Conservation (phyloP, 1,140 invertebrate species). For the Drosophila bifasciata region DNA sequence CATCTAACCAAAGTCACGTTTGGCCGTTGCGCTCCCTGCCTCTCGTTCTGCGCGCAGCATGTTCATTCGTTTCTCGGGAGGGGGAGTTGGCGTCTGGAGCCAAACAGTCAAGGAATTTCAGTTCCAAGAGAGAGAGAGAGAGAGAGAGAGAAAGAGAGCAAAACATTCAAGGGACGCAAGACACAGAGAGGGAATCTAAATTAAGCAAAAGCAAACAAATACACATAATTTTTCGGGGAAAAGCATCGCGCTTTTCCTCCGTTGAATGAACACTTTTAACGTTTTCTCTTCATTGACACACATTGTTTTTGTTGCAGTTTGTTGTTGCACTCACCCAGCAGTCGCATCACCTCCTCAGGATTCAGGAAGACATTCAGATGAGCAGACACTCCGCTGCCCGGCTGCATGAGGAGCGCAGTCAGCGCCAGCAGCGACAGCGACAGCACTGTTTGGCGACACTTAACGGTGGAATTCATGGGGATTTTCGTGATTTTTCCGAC, state of each 20-base stretch:
- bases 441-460: slow-evolving; percentile 40
- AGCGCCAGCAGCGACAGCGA: slow-evolving; percentile 50
- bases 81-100: no score
- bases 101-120: slow-evolving; percentile 60
- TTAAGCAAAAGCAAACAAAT: slow-evolving; percentile 73
- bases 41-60: slow-evolving; percentile 7
- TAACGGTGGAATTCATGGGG: slow-evolving; percentile 6
- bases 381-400: slow-evolving; percentile 53
- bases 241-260: slow-evolving; percentile 31
- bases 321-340: slow-evolving; percentile 84
- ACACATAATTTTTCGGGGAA: slow-evolving; percentile 58
- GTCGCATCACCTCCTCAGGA: slow-evolving; percentile 83
- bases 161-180: neutral
- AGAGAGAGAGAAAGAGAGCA: slow-evolving; percentile 8
- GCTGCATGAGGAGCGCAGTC: slow-evolving; percentile 49
- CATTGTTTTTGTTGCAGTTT: slow-evolving; percentile 37
- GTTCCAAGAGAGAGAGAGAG: slow-evolving; percentile 51
- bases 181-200: slow-evolving; percentile 52
- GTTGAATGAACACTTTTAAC: slow-evolving; percentile 43
- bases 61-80: slow-evolving; percentile 34
- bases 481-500: slow-evolving; percentile 27
- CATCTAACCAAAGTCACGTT: slow-evolving; percentile 66
- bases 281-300: slow-evolving; percentile 57
- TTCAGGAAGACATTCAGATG: slow-evolving; percentile 84
- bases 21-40: slow-evolving; percentile 9